Conservation (phyloP, 1,140 invertebrate genomes). For the Vanessa atalanta region DNA sequence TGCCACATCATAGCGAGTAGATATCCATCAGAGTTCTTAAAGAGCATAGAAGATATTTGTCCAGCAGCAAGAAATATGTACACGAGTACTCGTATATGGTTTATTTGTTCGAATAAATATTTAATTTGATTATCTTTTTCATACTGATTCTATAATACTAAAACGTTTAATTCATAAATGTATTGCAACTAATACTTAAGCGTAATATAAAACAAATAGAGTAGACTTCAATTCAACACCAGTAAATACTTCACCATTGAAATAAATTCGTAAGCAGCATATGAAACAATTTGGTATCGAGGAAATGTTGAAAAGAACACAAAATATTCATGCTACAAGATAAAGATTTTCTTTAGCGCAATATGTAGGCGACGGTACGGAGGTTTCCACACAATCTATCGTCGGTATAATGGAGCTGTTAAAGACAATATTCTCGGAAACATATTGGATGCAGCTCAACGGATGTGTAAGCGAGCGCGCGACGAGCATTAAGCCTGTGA, state of each 20-base stretch:
- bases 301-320: conserved; percentile 44
- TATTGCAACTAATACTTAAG: too few species aligned
- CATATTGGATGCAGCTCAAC: conserved; percentile 78
- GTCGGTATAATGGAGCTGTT: conserved; percentile 76
- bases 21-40: too few species aligned
- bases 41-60: too few species aligned
- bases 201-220: too few species aligned
- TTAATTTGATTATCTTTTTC: too few species aligned
- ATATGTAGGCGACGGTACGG: conserved; percentile 41
- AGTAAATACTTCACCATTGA: neutral
- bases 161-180: too few species aligned
- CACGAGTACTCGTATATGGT: too few species aligned
- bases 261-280: neutral
- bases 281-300: conserved; percentile 20
- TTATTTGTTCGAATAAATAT: too few species aligned
- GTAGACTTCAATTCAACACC: neutral
- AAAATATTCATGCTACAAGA: conserved; percentile 62
- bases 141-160: too few species aligned
- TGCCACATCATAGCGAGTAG: too few species aligned
- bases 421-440: conserved; percentile 78
- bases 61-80: too few species aligned
- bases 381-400: conserved; percentile 68
- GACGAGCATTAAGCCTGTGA: conserved; percentile 41
- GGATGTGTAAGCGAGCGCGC: conserved; percentile 77
- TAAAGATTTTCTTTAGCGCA: conserved; percentile 55